Conservation (phyloP, 2,888 invertebrate genomes). For the Venusia cambrica region DNA sequence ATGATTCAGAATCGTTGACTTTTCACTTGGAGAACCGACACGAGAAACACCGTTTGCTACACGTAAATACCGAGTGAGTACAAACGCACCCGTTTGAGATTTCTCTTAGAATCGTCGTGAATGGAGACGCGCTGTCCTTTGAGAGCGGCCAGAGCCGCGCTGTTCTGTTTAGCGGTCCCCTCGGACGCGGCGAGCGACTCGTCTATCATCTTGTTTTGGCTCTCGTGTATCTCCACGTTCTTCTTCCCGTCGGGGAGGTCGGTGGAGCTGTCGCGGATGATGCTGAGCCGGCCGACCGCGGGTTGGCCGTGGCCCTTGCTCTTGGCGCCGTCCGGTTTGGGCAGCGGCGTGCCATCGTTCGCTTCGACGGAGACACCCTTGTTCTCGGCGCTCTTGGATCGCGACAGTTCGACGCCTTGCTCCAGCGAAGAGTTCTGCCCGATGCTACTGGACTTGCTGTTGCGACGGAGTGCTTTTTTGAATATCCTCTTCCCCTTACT, state of each 20-base stretch:
- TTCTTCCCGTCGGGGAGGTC: conserved; percentile 40
- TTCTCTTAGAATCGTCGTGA: conserved; percentile 47
- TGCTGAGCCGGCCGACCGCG: conserved; percentile 16
- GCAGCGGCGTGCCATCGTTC: conserved; percentile 53
- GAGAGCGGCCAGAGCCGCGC: conserved; percentile 27
- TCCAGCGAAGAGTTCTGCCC: conserved; percentile 57
- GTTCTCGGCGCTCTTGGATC: conserved; percentile 62
- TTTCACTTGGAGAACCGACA: too few species aligned
- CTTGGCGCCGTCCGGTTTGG: conserved; percentile 52
- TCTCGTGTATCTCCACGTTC: conserved; percentile 53
- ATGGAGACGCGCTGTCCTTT: conserved; percentile 32
- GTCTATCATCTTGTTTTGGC: conserved; percentile 44
- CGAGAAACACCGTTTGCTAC: too few species aligned
- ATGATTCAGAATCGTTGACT: too few species aligned
- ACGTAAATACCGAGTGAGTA: conserved; percentile 16
- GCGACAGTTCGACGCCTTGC: conserved; percentile 45
- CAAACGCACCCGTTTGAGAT: conserved; percentile 61
- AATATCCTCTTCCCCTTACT: conserved; percentile 72
- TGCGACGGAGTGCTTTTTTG: conserved; percentile 66
- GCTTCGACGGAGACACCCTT: conserved; percentile 47
- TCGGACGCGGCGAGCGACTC: conserved; percentile 29
- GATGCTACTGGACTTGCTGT: conserved; percentile 59
- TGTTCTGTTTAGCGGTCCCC: conserved; percentile 29
- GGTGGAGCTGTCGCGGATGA: conserved; percentile 21
- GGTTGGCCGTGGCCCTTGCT: conserved; percentile 29